A percentile compares a stretch with the other conserved stretches of the same genome.
Evolutionary conservation across 2,113 vertebrate genomes (phyloP).

Genomic region (Chauna torquata): DNA sequence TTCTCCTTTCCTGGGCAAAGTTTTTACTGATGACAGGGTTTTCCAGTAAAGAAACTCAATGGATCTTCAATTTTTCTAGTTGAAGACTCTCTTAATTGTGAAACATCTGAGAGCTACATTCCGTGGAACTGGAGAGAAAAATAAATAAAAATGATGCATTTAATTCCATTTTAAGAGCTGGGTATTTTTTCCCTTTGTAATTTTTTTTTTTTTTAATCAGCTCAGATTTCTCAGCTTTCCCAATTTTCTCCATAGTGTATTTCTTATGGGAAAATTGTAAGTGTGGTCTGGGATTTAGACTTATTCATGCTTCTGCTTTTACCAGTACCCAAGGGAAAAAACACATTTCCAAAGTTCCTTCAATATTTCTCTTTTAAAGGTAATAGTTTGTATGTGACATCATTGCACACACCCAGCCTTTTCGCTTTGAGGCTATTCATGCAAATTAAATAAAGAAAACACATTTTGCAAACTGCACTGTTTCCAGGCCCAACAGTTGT

Average conservation of each 20-base stretch:
- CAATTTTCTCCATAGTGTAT: neutral
- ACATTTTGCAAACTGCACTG: neutral
- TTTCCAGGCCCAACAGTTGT: neutral
- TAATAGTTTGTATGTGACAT: neutral
- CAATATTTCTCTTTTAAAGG: slow-evolving; percentile 5
- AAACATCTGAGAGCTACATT: neutral
- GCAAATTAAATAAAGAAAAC: neutral
- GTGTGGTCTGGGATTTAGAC: neutral
- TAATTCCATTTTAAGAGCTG: neutral
- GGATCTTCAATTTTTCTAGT: neutral
- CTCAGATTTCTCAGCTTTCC: neutral
- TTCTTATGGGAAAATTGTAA: neutral
- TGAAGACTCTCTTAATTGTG: neutral
- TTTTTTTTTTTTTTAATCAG: neutral
- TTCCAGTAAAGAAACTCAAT: slow-evolving; percentile 30
- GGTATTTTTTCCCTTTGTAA: neutral
- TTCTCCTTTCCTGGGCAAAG: neutral
- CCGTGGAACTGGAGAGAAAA: neutral
- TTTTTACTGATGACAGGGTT: neutral
- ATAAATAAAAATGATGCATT: neutral
- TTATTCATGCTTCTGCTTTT: neutral
- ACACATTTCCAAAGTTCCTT: neutral
- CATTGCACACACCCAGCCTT: neutral
- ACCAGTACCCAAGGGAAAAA: neutral
- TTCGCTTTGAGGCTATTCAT: neutral